Evolutionary conservation across 2,888 invertebrate species (phyloP), one percentile per base, ranked within the genome.

Genomic region (Leucophora obtusa): DNA sequence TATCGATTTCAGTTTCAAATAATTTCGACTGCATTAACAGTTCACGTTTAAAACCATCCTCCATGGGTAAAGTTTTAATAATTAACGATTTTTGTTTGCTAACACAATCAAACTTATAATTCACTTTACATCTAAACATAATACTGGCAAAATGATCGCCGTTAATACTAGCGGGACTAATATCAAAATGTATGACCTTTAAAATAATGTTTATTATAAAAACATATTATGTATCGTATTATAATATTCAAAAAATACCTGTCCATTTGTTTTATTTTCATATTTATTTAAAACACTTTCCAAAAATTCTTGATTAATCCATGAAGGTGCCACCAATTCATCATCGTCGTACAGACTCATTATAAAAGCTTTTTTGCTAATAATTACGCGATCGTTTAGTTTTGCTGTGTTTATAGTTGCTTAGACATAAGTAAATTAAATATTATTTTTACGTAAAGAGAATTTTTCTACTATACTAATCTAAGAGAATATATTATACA

Each of bases 131-230:
- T 5, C 86, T 83, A 69, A 83, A 85, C 84, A 85, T 85, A 60
- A 83, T 59, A 63, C 85, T 86, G 2, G 82, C 84, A 76, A 83
- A 85, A 53, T 85, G 84, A 74, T 85, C 85, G 15, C 84, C 84
- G 24, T 79, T 84, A 6, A 70, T 28, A 50, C 79, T 72, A 8
- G 83, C 85, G 2, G 85, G 82, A 0, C 47, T 71, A 5, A 79
- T 14, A 10, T 77, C 66, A 15, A 77, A 43, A 28, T 69, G 35
- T 0, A 66, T 51, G 0, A 79, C 24, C 69, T 82, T 3, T 21
- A n/a, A n/a, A 35, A 10, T 51, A 7, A 4, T 6, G 6, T 7
- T 28, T 7, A 28, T 28, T 28, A 28, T 28, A 28, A 28, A 28
- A 28, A 7, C 28, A 6, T 28, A 28, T 28, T 28, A 21, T 21